Percentiles rank a stretch among this genome's conserved stretches.
phyloP scores from a whole-genome alignment of 2,888 invertebrate genomes.

The Leptinotarsa peninsularis region DNA sequence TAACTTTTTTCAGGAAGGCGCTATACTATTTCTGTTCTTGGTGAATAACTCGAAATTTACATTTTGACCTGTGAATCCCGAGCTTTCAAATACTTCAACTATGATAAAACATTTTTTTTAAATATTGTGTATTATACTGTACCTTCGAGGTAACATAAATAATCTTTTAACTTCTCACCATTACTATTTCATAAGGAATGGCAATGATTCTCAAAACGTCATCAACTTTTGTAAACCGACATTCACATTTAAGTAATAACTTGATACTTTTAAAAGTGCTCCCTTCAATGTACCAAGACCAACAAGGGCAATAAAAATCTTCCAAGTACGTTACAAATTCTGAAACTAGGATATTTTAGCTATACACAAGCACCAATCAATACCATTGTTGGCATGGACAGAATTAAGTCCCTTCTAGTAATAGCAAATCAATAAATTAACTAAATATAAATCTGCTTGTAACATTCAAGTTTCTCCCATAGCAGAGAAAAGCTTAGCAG shows the following conservation, averaged over 20 bases:
- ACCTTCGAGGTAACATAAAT: not conserved
- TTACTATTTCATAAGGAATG: not conserved
- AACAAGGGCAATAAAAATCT: not conserved
- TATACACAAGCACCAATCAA: not conserved
- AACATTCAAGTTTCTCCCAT: not conserved
- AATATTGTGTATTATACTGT: too few relatives aligned
- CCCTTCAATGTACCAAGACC: not conserved
- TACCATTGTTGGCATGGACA: not conserved
- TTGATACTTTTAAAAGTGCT: too few relatives aligned
- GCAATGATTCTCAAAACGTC: not conserved
- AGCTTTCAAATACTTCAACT: not conserved
- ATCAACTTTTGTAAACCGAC: not conserved
- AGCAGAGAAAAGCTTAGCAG: conserved; percentile 8
- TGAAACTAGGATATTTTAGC: not conserved
- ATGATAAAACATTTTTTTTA: not conserved
- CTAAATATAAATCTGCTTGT: conserved; percentile 2
- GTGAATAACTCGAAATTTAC: too few relatives aligned
- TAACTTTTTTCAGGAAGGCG: too few relatives aligned
- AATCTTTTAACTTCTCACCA: not conserved
- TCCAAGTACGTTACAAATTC: not conserved
- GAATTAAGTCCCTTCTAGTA: conserved; percentile 6
- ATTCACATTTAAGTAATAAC: not conserved
- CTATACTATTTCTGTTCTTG: too few relatives aligned
- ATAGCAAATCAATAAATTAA: conserved; percentile 10
- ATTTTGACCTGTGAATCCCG: too few relatives aligned